Evolutionary conservation across 2,888 invertebrate species (phyloP).

Genomic region (Vannuccia rotundouncinata): DNA sequence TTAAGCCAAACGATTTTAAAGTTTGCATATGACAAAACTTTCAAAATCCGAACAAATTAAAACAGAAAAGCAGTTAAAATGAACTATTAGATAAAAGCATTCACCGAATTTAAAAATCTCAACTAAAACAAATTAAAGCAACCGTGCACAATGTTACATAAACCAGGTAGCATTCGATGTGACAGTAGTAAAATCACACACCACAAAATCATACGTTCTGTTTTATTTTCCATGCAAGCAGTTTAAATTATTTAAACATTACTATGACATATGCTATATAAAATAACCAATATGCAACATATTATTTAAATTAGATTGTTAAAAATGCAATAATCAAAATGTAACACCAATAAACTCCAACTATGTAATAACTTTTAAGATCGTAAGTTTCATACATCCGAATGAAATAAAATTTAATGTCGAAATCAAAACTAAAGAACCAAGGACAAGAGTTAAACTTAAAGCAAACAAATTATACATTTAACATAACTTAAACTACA

Average conservation of each 20-base stretch:
- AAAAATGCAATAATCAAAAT: too few species aligned
- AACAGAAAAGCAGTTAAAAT: not conserved
- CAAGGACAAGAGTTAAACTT: not conserved
- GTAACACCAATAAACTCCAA: too few species aligned
- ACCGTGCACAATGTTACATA: not conserved
- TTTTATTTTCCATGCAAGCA: not conserved
- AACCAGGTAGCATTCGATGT: not conserved
- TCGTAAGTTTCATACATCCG: not conserved
- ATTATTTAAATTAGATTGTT: too few species aligned
- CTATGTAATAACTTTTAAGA: too few species aligned
- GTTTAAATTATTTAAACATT: too few species aligned
- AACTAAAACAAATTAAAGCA: not conserved
- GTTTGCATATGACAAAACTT: too few species aligned
- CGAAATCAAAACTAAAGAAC: conserved; percentile 11
- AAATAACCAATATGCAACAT: too few species aligned
- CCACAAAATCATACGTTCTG: conserved; percentile 7
- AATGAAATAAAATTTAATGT: not conserved
- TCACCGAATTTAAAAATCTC: not conserved
- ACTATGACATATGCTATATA: too few species aligned
- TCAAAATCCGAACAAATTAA: too few species aligned
- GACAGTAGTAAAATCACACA: not conserved
- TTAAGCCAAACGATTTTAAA: too few species aligned
- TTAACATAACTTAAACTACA: conserved; percentile 16
- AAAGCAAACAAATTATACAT: conserved; percentile 8
- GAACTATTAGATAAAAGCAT: not conserved